Percentiles rank a stretch among this genome's conserved stretches.
phyloP scores from a whole-genome alignment of 2,888 invertebrate species.

The Sminthurinus aureus region DNA sequence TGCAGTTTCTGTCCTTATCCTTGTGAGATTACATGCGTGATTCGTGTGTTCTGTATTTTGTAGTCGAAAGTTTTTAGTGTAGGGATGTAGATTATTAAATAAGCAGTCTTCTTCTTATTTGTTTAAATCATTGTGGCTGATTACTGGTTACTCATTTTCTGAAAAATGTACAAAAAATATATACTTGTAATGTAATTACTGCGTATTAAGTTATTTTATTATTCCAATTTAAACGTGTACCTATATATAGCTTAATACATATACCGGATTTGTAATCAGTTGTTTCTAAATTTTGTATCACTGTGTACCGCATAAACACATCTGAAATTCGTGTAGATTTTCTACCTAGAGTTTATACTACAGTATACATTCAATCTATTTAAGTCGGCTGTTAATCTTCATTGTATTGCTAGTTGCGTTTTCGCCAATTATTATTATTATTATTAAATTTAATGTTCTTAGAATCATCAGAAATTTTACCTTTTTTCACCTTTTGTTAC shows the following conservation, averaged over 20 bases:
- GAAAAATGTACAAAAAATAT: not conserved
- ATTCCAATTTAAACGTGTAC: too few relatives aligned
- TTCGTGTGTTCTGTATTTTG: too few relatives aligned
- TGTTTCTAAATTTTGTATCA: not conserved
- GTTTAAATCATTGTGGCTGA: too few relatives aligned
- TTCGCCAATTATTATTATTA: not conserved
- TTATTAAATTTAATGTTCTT: not conserved
- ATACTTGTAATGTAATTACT: not conserved
- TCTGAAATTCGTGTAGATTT: not conserved
- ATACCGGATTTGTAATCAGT: not conserved
- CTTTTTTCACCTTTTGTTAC: not conserved
- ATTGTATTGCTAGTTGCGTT: constrained; percentile 3
- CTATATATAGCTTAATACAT: not conserved
- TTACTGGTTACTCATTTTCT: too few relatives aligned
- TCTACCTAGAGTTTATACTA: not conserved
- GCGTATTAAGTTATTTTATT: not conserved
- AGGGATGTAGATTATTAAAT: too few relatives aligned
- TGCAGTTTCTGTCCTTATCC: too few relatives aligned
- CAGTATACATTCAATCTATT: not conserved
- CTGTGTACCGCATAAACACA: not conserved
- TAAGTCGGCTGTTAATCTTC: constrained; percentile 10
- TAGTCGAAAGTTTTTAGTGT: too few relatives aligned
- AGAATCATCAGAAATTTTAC: not conserved
- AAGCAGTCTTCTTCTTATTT: too few relatives aligned
- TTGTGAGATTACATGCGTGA: too few relatives aligned